These are phyloP conservation scores for Acanthosoma haemorrhoidale DNA, from an alignment of 2,888 invertebrate species.

Conservation along the genomic window DNA sequence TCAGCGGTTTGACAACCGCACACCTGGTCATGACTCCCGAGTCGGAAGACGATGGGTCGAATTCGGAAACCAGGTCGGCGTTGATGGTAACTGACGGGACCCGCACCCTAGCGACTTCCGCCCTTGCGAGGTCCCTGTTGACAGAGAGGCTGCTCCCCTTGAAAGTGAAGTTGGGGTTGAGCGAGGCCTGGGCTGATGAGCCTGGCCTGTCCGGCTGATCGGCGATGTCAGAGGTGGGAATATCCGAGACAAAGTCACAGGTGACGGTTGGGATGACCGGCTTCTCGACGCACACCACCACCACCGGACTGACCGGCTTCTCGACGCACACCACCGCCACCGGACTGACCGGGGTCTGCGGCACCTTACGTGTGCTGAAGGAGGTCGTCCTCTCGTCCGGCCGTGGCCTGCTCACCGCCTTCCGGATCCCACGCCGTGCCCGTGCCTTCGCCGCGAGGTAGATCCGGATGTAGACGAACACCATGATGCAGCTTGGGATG, in stretches of 20 bases:
- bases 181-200: slow-evolving; percentile 49
- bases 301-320: slow-evolving; percentile 30
- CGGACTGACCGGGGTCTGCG: slow-evolving; percentile 31
- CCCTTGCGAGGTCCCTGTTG: slow-evolving; percentile 64
- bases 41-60: slow-evolving; percentile 87
- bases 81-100: slow-evolving; percentile 80
- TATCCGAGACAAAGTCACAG: slow-evolving; percentile 81
- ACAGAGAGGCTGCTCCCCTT: slow-evolving; percentile 59
- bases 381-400: slow-evolving; percentile 43
- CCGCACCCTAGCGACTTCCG: slow-evolving; percentile 54
- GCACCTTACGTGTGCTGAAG: slow-evolving; percentile 34
- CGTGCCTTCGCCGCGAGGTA: slow-evolving; percentile 92
- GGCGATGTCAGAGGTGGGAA: slow-evolving; percentile 68
- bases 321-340: too few species aligned
- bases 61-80: slow-evolving; percentile 86
- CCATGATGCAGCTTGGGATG: slow-evolving; percentile 99
- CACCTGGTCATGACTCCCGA: slow-evolving; percentile 84
- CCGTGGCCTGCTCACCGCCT: slow-evolving; percentile 59
- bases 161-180: slow-evolving; percentile 47
- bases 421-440: slow-evolving; percentile 80
- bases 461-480: slow-evolving; percentile 98
- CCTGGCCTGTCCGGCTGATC: slow-evolving; percentile 49
- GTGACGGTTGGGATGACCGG: slow-evolving; percentile 78
- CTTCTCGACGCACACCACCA: slow-evolving; percentile 54
- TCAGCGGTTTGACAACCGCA: slow-evolving; percentile 84